Conservation (phyloP, 2,113 vertebrate species). For the Falco punctatus region DNA sequence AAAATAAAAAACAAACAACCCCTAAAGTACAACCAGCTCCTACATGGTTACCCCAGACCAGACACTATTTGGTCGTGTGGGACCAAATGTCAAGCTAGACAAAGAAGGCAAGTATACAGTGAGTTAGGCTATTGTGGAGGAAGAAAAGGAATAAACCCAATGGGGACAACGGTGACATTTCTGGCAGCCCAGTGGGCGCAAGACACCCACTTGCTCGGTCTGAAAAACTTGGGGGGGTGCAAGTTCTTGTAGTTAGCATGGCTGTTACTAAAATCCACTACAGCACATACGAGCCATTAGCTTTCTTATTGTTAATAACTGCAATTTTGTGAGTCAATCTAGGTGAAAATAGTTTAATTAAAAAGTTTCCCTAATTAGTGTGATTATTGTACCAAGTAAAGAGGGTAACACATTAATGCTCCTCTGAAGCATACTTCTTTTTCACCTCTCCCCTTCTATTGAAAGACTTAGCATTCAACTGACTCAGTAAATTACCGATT, state of each 20-base stretch:
- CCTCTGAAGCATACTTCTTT: neutral
- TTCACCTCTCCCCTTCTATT: neutral
- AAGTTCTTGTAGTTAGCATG: fast-evolving
- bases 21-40: neutral
- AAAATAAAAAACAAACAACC: neutral
- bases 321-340: neutral
- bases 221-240: neutral
- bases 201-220: slow-evolving; percentile 21
- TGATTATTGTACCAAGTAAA: neutral
- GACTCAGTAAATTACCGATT: slow-evolving; percentile 3
- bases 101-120: slow-evolving; percentile 28
- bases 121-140: slow-evolving; percentile 42
- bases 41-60: slow-evolving; percentile 10
- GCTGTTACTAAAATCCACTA: neutral
- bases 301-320: neutral
- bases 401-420: neutral
- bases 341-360: slow-evolving; percentile 33
- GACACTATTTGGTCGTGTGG: neutral
- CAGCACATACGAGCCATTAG: neutral
- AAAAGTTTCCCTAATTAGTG: slow-evolving; percentile 30
- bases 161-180: slow-evolving; percentile 56
- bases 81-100: slow-evolving; percentile 63
- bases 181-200: slow-evolving; percentile 44
- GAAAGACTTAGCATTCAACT: neutral
- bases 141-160: neutral